Evolutionary conservation across 2,888 invertebrate genomes (phyloP), one percentile per base, ranked within the genome.

Genomic region (Stenurella melanura): DNA sequence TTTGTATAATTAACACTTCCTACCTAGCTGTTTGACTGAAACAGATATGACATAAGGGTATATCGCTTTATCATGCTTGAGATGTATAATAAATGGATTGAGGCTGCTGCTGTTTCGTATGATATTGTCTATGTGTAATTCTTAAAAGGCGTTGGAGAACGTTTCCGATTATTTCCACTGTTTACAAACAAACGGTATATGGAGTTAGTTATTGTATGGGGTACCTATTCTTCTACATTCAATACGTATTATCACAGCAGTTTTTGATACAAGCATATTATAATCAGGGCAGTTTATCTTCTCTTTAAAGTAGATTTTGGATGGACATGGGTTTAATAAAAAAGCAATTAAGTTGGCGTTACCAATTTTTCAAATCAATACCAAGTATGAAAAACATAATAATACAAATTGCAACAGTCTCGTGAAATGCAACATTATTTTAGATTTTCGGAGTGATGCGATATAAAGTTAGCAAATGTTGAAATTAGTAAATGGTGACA

Each of bases 1-100:
- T 69, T 69, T 58, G 57, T 69, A 69, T 57, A 69, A 58, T 69
- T 69, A 69, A 69, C 69, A 69, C 34, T 58, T 58, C 57, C 57
- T 69, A 69, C 69, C 56, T 69, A 69, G 56, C n/a, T 38, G 10
- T 68, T 56, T 54, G 57, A 69, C 69, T 69, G 58, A 57, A 57
- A 57, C 57, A 34, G 56, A 69, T 69, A 69, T 69, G 69, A 57
- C 57, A 69, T 58, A 34, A 57, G 57, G 56, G 69, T 58, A 30
- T 69, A 69, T 69, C 69, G 38, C 57, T 69, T 69, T 58, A 69
- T 69, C 69, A 69, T 17, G 26, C 21, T 30, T 18, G 17, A 21
- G 34, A 58, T 69, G 34, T 58, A 69, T 69, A 69, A 69, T 58
- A 69, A 58, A 69, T 69, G 57, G 69, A 69, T 56, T 56, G 21